Percentiles rank a stretch among this genome's conserved stretches.
phyloP scores from a whole-genome alignment of 1,140 invertebrate genomes.

The Thaumatotibia leucotreta region DNA sequence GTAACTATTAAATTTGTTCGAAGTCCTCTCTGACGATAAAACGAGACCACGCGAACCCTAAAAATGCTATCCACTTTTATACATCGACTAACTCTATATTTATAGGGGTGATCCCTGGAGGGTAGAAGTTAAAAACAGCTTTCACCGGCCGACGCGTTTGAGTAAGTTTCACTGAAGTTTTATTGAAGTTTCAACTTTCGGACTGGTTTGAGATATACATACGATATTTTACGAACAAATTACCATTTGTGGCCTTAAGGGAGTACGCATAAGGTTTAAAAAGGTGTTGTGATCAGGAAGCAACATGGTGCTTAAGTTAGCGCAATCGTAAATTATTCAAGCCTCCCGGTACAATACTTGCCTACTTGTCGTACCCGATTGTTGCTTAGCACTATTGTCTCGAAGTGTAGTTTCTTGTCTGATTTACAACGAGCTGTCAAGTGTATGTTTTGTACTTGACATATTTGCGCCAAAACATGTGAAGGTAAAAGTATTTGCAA shows the following conservation, averaged over 20 bases:
- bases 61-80: slow-evolving; percentile 52
- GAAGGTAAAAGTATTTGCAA: too few relatives aligned
- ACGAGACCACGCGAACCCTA: background rate
- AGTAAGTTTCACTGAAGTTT: slow-evolving; percentile 72
- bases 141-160: slow-evolving; percentile 74
- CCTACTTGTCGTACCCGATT: slow-evolving; percentile 51
- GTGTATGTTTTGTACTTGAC: background rate
- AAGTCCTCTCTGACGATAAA: too few relatives aligned
- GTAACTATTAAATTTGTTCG: too few relatives aligned
- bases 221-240: slow-evolving; percentile 50
- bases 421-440: background rate
- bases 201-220: slow-evolving; percentile 68
- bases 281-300: background rate
- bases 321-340: slow-evolving; percentile 74
- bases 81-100: slow-evolving; percentile 67
- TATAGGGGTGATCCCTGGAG: slow-evolving; percentile 59
- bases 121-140: slow-evolving; percentile 74
- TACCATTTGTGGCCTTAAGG: background rate
- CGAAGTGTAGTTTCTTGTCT: slow-evolving; percentile 1
- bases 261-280: background rate
- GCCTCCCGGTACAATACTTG: slow-evolving; percentile 47
- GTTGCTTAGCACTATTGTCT: slow-evolving; percentile 30
- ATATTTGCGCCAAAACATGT: too few relatives aligned
- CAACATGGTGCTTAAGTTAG: slow-evolving; percentile 50
- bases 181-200: slow-evolving; percentile 75